These are phyloP conservation scores for Physeter macrocephalus DNA, from an alignment of 2,113 vertebrate species.

Conservation along the genomic window DNA sequence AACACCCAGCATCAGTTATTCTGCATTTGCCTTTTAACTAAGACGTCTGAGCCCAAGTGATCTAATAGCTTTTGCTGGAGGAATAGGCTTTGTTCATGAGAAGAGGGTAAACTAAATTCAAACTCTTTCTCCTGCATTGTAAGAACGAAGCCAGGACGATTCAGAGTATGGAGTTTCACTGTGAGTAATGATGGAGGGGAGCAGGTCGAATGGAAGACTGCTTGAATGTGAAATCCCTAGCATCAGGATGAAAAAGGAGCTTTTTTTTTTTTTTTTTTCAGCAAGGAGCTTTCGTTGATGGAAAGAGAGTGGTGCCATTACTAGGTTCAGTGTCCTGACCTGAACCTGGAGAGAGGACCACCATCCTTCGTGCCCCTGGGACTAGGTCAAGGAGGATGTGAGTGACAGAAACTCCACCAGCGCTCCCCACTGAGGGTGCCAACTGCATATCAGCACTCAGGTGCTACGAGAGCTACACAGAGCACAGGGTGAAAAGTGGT, in stretches of 20 bases:
- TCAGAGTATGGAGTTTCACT: background rate
- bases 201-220: too few relatives aligned
- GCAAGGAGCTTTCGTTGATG: background rate
- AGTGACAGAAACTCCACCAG: background rate
- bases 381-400: background rate
- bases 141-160: background rate
- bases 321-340: background rate
- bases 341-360: background rate
- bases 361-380: too few relatives aligned
- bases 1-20: background rate
- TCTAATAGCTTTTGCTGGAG: background rate
- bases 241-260: background rate
- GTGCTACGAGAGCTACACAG: background rate
- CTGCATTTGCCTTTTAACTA: background rate
- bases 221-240: background rate
- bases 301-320: too few relatives aligned
- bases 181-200: too few relatives aligned
- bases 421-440: background rate
- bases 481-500: rapidly evolving
- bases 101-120: background rate
- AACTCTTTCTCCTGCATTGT: background rate
- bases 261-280: too few relatives aligned
- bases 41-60: background rate
- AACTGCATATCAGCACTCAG: rapidly evolving
- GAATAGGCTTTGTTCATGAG: background rate